Base-by-base conservation (phyloP, 2,888 invertebrate genomes). In the Calameuta idolon region DNA sequence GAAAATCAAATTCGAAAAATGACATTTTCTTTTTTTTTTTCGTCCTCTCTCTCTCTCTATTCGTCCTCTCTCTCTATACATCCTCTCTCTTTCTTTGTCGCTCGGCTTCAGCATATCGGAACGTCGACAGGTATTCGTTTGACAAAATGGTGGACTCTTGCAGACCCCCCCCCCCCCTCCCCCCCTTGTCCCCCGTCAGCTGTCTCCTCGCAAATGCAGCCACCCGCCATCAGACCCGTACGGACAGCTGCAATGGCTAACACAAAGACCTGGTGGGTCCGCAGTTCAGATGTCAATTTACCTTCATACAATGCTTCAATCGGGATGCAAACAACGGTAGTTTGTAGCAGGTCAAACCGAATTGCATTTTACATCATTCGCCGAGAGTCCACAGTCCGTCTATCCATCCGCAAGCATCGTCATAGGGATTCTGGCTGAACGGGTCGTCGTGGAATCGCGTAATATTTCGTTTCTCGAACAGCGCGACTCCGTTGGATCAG, bases 291-390 rank as follows among this genome's bases (percentile, higher is more conserved):
- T 88, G 89, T 90, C 89, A 90, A 90, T 89, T 89, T 84, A 84
- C 83, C 85, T 79, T 84, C 75, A 82, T 84, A 90, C 90, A 90
- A 90, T 90, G 88, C 89, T 85, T 87, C 90, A 90, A 90, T 90
- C 90, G 88, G 87, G 88, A 88, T 81, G 87, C 89, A 91, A 90
- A 90, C 90, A 91, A 86, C 85, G 82, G 80, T 79, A 81, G 79
- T 80, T 77, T 68, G 77, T 81, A 82, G 82, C 81, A 78, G 84
- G 80, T 85, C 84, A 84, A 83, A 84, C 83, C 81, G 83, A 82
- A 84, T 86, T 88, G 86, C 85, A 89, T 88, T 90, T 89, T 89
- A 87, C 87, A 89, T 86, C 79, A 83, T 34, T 12, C 31, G 71
- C 23, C 23, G 55, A 55, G 55, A 55, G 55, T 15, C 55, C 23